Evolutionary conservation across 2,113 vertebrate species (phyloP).

Genomic region (Nothocercus nigrocapillus): DNA sequence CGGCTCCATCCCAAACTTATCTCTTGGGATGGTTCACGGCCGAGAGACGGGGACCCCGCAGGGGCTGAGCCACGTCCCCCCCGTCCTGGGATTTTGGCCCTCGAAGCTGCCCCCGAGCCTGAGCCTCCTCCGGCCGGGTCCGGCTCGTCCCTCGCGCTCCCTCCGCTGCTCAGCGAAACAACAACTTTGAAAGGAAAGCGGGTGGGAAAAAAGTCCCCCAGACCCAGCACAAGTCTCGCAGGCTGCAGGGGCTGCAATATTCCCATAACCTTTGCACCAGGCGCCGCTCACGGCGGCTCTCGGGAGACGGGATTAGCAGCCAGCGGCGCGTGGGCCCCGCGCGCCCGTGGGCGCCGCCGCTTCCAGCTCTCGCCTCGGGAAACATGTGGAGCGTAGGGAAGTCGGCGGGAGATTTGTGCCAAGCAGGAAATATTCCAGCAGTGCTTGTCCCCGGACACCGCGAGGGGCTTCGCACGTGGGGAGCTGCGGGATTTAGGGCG

Average conservation of each 20-base stretch:
- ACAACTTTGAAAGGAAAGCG: conserved; percentile 1
- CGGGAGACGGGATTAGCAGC: conserved; percentile 60
- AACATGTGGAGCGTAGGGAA: neutral
- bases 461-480: too few species aligned
- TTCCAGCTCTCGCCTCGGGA: too few species aligned
- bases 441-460: conserved; percentile 15
- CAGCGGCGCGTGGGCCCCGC: neutral
- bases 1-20: neutral
- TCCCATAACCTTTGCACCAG: conserved; percentile 75
- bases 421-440: conserved; percentile 67
- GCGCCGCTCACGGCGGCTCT: conserved; percentile 69
- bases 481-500: neutral
- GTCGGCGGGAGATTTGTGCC: neutral
- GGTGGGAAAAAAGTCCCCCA: neutral
- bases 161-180: neutral
- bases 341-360: too few species aligned
- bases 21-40: neutral
- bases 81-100: neutral
- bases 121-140: neutral
- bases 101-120: too few species aligned
- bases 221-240: conserved; percentile 61
- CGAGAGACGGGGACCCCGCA: neutral
- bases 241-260: conserved; percentile 65
- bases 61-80: too few species aligned
- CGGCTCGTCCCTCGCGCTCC: fast-evolving